Evolutionary conservation across 2,113 vertebrate species (phyloP), one percentile per base, ranked within the genome.

Genomic region (Toxotes jaculatrix): DNA sequence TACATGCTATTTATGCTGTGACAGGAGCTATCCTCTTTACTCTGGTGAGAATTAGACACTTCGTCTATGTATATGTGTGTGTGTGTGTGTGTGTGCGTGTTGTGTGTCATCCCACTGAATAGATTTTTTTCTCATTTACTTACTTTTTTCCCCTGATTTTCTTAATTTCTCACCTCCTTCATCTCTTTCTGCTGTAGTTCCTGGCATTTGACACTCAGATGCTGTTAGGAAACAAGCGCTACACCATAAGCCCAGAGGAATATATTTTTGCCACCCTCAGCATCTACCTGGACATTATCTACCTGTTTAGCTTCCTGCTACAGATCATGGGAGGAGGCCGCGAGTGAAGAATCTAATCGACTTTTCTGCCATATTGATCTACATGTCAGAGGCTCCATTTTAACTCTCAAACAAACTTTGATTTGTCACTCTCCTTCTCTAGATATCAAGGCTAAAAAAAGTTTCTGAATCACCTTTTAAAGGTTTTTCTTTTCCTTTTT

Each of bases 201-300:
- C 94, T 99, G 88, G 97, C 97, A 0, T 96, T 98, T 14, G 97
- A 99, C 86, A 98, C 97, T 4, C 98, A 99, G 94, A 61, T 98
- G 94, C 91, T 99, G 84, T 94, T 99, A 84, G 98, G 98, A 32
- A 98, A 95, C 77, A 97, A 97, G 31, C 95, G 95, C 2, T 95
- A 97, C 68, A 68, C 95, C 0, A 93, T 99, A 71, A 99, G 92
- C 82, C 98, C 98, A 0, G 98, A 99, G 91, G 98, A 99, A 77
- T 97, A 99, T 76, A 88, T 99, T 73, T 99, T 98, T 6, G 98
- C 97, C 71, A 97, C 97, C 13, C 97, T 99, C 89, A 98, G 95
- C 78, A 95, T 99, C 80, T 99, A 99, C 63, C 93, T 99, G 94
- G 98, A 99, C 89, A 96, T 99, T 73, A 94, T 99, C 92, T 97